Conservation (phyloP, 2,113 vertebrate genomes). For the Brachirus orientalis region DNA sequence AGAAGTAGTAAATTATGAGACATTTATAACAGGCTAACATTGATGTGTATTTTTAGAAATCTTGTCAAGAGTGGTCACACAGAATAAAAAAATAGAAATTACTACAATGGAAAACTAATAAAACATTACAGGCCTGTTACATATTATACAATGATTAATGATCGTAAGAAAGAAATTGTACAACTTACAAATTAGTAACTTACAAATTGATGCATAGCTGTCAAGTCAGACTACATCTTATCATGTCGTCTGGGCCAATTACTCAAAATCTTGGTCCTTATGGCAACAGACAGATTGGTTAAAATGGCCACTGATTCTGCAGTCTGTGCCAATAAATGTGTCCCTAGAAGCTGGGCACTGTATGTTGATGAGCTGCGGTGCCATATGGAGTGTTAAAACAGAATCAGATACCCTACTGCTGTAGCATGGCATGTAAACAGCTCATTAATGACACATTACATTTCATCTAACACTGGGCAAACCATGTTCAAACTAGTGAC, state of each 20-base stretch:
- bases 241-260: slow-evolving; percentile 53
- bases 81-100: slow-evolving; percentile 2
- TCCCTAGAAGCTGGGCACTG: slow-evolving; percentile 85
- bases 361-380: slow-evolving; percentile 82
- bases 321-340: slow-evolving; percentile 85
- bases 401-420: slow-evolving; percentile 75
- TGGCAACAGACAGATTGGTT: slow-evolving; percentile 68
- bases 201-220: slow-evolving; percentile 7
- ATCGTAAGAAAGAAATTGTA: neutral
- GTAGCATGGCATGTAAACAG: slow-evolving; percentile 34
- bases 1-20: slow-evolving; percentile 2
- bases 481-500: slow-evolving; percentile 13
- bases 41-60: no score
- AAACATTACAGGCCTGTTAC: neutral
- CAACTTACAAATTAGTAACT: neutral
- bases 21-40: neutral
- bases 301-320: slow-evolving; percentile 63
- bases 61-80: no score
- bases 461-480: slow-evolving; percentile 4
- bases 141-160: neutral
- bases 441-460: slow-evolving; percentile 17
- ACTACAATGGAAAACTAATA: neutral
- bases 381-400: slow-evolving; percentile 85
- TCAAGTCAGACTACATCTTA: slow-evolving; percentile 51
- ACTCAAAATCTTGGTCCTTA: slow-evolving; percentile 60